Conservation (phyloP, 2,113 vertebrate genomes). For the Plotosus lineatus region DNA sequence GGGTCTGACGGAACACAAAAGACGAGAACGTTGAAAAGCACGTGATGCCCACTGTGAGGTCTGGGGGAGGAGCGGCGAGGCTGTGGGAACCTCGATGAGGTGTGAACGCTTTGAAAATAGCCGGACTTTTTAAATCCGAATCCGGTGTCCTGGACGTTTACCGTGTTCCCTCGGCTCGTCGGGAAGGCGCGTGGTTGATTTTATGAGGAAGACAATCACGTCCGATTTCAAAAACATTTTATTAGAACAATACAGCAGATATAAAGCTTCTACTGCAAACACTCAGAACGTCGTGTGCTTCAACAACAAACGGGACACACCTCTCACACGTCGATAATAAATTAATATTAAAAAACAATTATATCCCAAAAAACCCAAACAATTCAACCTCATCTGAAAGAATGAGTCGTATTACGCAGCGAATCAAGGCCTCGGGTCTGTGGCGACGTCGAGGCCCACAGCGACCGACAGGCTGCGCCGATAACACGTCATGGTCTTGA, state of each 20-base stretch:
- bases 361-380: not conserved
- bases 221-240: conserved; percentile 40
- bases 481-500: not conserved
- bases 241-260: conserved; percentile 46
- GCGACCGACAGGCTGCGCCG: not conserved
- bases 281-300: conserved; percentile 37
- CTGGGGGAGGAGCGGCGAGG: too few species aligned
- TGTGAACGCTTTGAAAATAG: too few species aligned
- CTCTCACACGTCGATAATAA: conserved; percentile 39
- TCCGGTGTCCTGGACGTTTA: too few species aligned
- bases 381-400: conserved; percentile 6
- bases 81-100: too few species aligned
- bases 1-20: too few species aligned
- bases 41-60: too few species aligned
- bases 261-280: conserved; percentile 40
- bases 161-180: too few species aligned
- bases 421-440: conserved; percentile 27
- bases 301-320: conserved; percentile 26
- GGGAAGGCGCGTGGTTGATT: not conserved
- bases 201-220: not conserved
- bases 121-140: too few species aligned
- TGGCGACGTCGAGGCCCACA: not conserved
- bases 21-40: too few species aligned
- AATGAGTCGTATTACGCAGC: not conserved
- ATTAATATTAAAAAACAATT: conserved; percentile 40